Base-by-base conservation (phyloP, 2,888 invertebrate species). In the Hedya salicella region DNA sequence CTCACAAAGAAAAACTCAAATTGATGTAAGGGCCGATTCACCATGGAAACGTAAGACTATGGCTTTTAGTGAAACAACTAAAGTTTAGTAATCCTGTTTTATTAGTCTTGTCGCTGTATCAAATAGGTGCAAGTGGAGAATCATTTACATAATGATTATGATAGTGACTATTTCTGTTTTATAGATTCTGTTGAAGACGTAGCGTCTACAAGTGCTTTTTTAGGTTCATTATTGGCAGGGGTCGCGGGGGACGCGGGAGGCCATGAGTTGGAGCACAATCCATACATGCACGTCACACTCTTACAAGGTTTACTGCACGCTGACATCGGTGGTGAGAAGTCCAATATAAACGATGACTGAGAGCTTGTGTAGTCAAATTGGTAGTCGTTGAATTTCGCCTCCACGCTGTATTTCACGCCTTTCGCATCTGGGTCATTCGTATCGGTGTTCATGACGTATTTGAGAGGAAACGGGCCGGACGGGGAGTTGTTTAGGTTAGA, bases 281-380 rank as follows among this genome's bases (percentile, higher is more conserved):
- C 44, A 30, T 16, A 46, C 78, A 82, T 75, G 70, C 83, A 85
- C 11, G 76, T 61, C 6, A 78, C 66, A 70, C 79, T 85, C 69
- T 78, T 85, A 57, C 88, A 90, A 6, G 85, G 79, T 64, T 83
- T 88, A 46, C 69, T 71, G 69, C 88, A 88, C 64, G 72, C 81
- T 59, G 76, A 78, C 69, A 87, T 86, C 3, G 91, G 91, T 0
- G 91, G 91, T 3, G 88, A 79, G 71, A 92, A 92, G 69, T 92
- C 91, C 32, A 91, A 62, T 11, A 92, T 82, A 67, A 91, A 92
- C 1, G 91, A 91, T 1, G 87, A 74, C 64, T 91, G 85, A 0
- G 91, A 91, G 69, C 88, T 88, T 2, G 89, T 89, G 65, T 90
- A 91, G 63, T 92, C 91, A 65, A 91, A 91, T 63, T 85, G 87